Percentiles rank a stretch among this genome's conserved stretches.
Conservation (phyloP, 2,113 vertebrate species). For the Capricornis sumatraensis region DNA sequence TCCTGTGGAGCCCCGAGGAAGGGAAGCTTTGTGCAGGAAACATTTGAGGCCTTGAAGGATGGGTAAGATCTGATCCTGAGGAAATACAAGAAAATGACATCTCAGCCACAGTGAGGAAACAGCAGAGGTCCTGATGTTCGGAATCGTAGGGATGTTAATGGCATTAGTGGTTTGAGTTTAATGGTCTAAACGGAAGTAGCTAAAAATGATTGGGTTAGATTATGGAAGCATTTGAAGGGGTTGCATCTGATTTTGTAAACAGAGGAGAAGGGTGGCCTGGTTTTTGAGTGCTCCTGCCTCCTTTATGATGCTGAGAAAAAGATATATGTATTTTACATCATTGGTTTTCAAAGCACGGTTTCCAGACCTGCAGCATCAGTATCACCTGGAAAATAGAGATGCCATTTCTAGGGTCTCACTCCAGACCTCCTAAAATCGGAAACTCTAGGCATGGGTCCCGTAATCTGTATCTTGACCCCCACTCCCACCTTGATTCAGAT, state of each 20-base stretch:
- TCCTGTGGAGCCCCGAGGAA: background rate
- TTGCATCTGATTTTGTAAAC: conserved; percentile 2
- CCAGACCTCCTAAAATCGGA: background rate
- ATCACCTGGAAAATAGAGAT: background rate
- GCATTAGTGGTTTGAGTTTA: background rate
- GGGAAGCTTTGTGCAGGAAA: background rate
- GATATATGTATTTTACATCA: background rate
- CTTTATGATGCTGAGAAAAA: background rate
- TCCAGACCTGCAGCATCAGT: background rate
- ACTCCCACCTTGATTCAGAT: background rate
- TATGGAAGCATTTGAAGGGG: background rate
- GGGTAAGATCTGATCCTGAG: background rate
- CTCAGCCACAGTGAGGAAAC: background rate
- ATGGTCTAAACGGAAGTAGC: background rate
- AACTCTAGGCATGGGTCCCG: background rate
- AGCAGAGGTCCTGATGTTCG: background rate
- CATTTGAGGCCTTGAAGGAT: background rate
- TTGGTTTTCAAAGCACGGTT: background rate
- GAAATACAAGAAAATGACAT: background rate
- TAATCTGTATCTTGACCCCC: background rate
- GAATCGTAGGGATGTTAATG: background rate
- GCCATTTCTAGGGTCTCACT: background rate
- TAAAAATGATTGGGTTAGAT: background rate
- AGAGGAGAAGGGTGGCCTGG: background rate
- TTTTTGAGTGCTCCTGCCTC: background rate